Percentiles rank a stretch among this genome's conserved stretches.
phyloP scores from a whole-genome alignment of 2,888 invertebrate species.

The Synergus japonicus region DNA sequence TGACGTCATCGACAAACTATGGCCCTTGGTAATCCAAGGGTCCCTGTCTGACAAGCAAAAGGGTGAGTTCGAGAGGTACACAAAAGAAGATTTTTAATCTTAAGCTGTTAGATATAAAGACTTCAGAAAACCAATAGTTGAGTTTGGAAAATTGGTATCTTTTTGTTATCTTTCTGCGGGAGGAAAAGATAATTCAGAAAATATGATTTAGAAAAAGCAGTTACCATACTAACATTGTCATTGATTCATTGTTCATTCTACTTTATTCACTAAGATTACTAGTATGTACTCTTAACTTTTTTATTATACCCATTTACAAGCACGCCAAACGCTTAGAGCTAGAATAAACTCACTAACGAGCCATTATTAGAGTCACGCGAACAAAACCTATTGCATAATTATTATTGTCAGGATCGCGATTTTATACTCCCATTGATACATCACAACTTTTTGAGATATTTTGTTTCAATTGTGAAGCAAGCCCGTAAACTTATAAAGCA shows the following conservation, averaged over 20 bases:
- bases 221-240: slow-evolving; percentile 12
- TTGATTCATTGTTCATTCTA: not conserved
- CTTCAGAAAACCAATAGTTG: slow-evolving; percentile 2
- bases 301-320: slow-evolving; percentile 22
- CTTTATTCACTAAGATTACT: not conserved
- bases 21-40: not conserved
- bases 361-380: slow-evolving; percentile 22
- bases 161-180: not conserved
- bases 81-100: slow-evolving; percentile 32
- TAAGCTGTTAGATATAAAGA: not conserved
- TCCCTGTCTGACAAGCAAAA: slow-evolving; percentile 10
- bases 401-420: slow-evolving; percentile 20
- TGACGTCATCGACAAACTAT: slow-evolving; percentile 30
- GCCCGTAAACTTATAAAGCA: too few relatives aligned
- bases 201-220: not conserved
- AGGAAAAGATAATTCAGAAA: not conserved
- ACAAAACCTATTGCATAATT: slow-evolving; percentile 28
- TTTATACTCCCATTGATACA: slow-evolving; percentile 23
- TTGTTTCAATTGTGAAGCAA: too few relatives aligned
- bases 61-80: slow-evolving; percentile 9
- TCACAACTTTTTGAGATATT: too few relatives aligned
- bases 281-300: not conserved
- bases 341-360: slow-evolving; percentile 30
- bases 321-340: not conserved
- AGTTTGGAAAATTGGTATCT: not conserved